These are phyloP conservation scores for Micrastur ruficollis DNA, from an alignment of 2,797 vertebrate genomes.

Conservation along the genomic window DNA sequence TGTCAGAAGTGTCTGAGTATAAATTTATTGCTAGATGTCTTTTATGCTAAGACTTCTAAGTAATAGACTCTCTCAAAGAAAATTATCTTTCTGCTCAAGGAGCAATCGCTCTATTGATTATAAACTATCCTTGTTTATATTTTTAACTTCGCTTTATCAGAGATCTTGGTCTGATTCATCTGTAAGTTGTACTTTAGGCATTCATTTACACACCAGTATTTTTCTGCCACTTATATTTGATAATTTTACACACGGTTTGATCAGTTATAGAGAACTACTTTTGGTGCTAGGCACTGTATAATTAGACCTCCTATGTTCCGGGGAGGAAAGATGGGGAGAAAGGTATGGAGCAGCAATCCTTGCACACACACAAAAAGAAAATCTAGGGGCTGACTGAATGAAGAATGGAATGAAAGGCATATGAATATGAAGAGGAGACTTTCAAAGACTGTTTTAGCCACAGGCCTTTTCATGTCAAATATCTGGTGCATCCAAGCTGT, in stretches of 20 bases:
- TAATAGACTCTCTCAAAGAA: neutral
- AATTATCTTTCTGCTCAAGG: neutral
- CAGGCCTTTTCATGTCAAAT: slow-evolving; percentile 27
- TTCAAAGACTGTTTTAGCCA: slow-evolving; percentile 23
- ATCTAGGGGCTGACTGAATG: neutral
- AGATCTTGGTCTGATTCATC: neutral
- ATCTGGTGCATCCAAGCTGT: neutral
- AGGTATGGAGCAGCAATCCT: neutral
- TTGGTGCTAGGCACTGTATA: neutral
- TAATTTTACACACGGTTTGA: neutral
- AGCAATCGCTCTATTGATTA: neutral
- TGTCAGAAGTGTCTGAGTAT: neutral
- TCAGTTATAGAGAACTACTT: neutral
- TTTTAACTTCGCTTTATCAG: neutral
- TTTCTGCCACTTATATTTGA: neutral
- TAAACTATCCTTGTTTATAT: neutral
- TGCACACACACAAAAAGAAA: neutral
- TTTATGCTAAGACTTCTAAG: neutral
- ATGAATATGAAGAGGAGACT: neutral
- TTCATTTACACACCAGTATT: neutral
- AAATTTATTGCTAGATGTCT: neutral
- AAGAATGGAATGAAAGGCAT: slow-evolving; percentile 18
- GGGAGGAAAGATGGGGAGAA: neutral
- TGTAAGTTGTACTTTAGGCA: neutral
- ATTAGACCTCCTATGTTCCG: neutral